These are phyloP conservation scores for Drosophila nigromelanica DNA, from an alignment of 1,140 invertebrate genomes.

Conservation along the genomic window DNA sequence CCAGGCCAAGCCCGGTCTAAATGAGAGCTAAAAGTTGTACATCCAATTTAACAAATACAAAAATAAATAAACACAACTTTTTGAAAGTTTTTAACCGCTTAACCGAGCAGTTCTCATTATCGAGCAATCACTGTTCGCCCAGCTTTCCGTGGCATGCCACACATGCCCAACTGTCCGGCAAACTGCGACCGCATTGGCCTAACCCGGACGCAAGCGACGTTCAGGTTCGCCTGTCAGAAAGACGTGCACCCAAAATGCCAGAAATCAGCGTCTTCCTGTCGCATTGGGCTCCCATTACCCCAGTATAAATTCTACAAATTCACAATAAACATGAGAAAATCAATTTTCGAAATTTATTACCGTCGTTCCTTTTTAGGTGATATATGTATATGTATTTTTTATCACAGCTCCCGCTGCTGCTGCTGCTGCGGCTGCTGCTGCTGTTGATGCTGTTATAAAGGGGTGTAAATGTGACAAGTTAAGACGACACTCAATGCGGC, in stretches of 20 bases:
- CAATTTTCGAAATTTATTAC: conserved; percentile 76
- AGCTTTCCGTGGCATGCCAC: conserved; percentile 12
- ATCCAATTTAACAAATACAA: too few relatives aligned
- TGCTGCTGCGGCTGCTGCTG: conserved; percentile 41
- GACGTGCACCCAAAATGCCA: neutral
- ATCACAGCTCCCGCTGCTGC: conserved; percentile 41
- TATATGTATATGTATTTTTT: conserved; percentile 28
- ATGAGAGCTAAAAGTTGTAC: too few relatives aligned
- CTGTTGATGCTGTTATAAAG: conserved; percentile 50
- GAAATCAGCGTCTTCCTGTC: conserved; percentile 41
- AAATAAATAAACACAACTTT: too few relatives aligned
- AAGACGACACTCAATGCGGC: conserved; percentile 73
- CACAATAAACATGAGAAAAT: conserved; percentile 78
- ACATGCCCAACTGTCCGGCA: neutral
- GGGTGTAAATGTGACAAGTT: conserved; percentile 78
- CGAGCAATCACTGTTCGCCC: too few relatives aligned
- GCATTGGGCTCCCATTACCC: conserved; percentile 52
- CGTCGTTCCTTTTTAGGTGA: conserved; percentile 26
- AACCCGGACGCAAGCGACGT: too few relatives aligned
- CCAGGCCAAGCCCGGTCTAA: too few relatives aligned
- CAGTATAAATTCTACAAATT: conserved; percentile 80
- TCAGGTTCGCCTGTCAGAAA: too few relatives aligned
- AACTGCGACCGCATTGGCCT: too few relatives aligned
- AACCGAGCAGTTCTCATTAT: too few relatives aligned
- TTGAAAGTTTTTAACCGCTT: too few relatives aligned